Evolutionary conservation across 2,888 invertebrate species (phyloP).

Genomic region (Lobophora halterata): DNA sequence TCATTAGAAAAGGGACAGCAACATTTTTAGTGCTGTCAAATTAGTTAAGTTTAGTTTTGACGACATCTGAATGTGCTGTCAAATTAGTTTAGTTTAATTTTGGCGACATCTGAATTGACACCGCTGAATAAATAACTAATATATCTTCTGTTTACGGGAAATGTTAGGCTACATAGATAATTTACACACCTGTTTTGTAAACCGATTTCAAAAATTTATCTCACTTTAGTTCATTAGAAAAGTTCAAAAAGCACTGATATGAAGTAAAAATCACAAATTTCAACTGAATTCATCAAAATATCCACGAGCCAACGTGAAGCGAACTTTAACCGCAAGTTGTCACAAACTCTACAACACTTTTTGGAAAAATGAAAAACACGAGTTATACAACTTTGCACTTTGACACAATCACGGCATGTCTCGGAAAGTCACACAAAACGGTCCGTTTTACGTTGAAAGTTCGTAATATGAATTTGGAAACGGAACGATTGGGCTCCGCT

Average conservation of each 20-base stretch:
- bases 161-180: constrained; percentile 10
- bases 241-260: constrained; percentile 6
- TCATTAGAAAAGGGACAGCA: no score
- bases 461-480: constrained; percentile 49
- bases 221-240: no score
- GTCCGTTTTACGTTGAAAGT: constrained; percentile 47
- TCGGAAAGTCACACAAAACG: constrained; percentile 37
- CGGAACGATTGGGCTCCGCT: constrained; percentile 56
- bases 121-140: no score
- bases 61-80: no score
- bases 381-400: constrained; percentile 38
- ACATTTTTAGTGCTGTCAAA: no score
- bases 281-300: constrained; percentile 38
- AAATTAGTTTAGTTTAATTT: no score
- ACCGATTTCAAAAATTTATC: constrained; percentile 1
- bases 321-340: constrained; percentile 66
- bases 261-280: constrained; percentile 26
- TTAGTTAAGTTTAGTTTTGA: no score
- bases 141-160: no score
- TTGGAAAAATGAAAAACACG: constrained; percentile 34
- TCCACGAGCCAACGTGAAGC: constrained; percentile 47
- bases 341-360: constrained; percentile 54
- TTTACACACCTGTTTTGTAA: constrained; percentile 37
- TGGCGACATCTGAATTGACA: no score
- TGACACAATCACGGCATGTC: constrained; percentile 42